Base-by-base conservation (phyloP, 1,140 invertebrate genomes). In the Diorhabda carinulata region DNA sequence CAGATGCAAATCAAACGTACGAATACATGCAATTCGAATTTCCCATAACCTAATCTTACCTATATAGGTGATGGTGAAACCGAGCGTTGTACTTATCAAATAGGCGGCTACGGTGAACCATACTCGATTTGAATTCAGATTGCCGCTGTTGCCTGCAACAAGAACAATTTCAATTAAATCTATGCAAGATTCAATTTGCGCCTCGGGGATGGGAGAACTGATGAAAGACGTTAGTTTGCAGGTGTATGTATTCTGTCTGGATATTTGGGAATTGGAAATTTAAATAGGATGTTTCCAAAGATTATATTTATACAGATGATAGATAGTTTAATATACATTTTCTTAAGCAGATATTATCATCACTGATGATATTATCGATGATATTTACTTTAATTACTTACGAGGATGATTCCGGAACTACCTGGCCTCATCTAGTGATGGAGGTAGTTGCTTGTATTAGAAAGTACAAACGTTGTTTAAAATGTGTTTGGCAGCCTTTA, bases 141-240 rank as follows among this genome's bases (percentile, higher is more conserved):
- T 62, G n/a, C 41, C 61, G 43, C 61, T 62, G 61, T 43, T 62
- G 42, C 61, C 61, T 62, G 61, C 43, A 62, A 62, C 61, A 62
- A 62, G 43, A 62, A 42, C 42, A 62, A 62, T 61, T 61, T 61
- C 47, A 43, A 61, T 61, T 43, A 9, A 61, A 43, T 41, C 25
- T 61, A 5, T 5, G 42, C 25, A 61, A 43, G 8, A 61, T 61
- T 61, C 1, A 61, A 61, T 41, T 61, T 4, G 41, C 42, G 2
- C 8, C 4, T 9, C 10, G 42, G 59, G 41, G 59, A 61, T 6
- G 6, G 59, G 25, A 61, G 59, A 41, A 61, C 41, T 61, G 42
- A 61, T 61, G 59, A 9, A 7, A 61, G 41, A 41, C 59, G 25
- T 8, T 8, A 4, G 47, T 52, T 52, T n/a, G n/a, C 6, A 52